These are phyloP conservation scores for Zoanthus gigantus DNA, from an alignment of 92 coral and sea anemone species.

Conservation along the genomic window DNA sequence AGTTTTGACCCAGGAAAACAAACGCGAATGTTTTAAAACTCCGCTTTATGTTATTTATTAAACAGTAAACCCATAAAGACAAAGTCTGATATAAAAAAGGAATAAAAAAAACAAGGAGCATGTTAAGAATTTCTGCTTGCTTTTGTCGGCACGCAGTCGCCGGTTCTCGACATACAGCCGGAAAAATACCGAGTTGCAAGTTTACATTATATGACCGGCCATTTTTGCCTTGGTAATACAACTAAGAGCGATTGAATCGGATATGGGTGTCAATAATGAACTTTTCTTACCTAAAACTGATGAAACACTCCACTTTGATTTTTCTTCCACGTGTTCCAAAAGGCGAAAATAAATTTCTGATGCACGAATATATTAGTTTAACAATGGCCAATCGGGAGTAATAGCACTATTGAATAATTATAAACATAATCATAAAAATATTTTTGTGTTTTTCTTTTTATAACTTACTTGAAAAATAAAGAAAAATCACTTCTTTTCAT, in stretches of 20 bases:
- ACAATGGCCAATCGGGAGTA: background rate
- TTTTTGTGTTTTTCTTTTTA: background rate
- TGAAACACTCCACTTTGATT: background rate
- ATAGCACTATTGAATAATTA: background rate
- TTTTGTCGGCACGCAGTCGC: background rate
- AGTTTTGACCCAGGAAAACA: background rate
- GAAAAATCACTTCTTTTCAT: background rate
- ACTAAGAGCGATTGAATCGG: background rate
- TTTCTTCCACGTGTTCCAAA: conserved; percentile 1
- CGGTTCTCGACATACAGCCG: background rate
- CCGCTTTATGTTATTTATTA: background rate
- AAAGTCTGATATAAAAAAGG: background rate
- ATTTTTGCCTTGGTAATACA: background rate
- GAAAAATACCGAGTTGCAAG: background rate
- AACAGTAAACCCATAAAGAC: background rate
- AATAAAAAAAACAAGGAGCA: background rate
- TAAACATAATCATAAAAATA: background rate
- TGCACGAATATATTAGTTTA: background rate
- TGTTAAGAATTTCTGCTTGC: background rate
- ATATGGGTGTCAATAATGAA: background rate
- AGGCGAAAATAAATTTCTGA: background rate
- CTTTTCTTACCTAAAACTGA: background rate
- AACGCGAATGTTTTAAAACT: background rate
- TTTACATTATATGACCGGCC: background rate
- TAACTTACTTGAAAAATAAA: background rate